phyloP scores from a whole-genome alignment of 2,113 vertebrate genomes.

The Apus apus region DNA sequence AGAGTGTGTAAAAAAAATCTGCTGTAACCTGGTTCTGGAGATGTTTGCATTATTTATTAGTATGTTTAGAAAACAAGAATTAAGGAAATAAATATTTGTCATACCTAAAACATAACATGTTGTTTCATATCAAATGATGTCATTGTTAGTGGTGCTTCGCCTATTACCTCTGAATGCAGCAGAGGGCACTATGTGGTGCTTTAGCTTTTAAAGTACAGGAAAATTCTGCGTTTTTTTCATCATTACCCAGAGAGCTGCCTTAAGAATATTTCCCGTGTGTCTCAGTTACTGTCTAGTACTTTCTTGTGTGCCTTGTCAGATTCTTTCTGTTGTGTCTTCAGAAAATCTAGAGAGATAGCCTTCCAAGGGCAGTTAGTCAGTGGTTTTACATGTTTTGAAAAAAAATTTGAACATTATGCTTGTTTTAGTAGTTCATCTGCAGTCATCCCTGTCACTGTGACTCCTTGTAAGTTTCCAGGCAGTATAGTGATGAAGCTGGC shows the following conservation, averaged over 20 bases:
- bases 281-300: not conserved
- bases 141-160: not conserved
- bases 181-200: conserved; percentile 28
- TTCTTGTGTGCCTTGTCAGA: not conserved
- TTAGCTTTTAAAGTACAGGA: not conserved
- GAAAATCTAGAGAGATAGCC: not conserved
- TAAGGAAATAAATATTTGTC: conserved; percentile 16
- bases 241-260: not conserved
- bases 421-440: not conserved
- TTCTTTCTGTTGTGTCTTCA: not conserved
- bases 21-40: not conserved
- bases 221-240: not conserved
- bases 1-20: not conserved
- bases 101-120: not conserved
- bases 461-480: not conserved
- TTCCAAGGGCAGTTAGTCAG: not conserved
- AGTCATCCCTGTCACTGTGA: not conserved
- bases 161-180: not conserved
- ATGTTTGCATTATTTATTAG: not conserved
- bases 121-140: not conserved
- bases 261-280: not conserved
- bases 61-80: conserved; percentile 14
- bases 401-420: not conserved
- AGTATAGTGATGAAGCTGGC: not conserved
- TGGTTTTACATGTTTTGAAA: not conserved